Conservation (phyloP, 2,888 invertebrate genomes). For the Camptogramma bilineatum region DNA sequence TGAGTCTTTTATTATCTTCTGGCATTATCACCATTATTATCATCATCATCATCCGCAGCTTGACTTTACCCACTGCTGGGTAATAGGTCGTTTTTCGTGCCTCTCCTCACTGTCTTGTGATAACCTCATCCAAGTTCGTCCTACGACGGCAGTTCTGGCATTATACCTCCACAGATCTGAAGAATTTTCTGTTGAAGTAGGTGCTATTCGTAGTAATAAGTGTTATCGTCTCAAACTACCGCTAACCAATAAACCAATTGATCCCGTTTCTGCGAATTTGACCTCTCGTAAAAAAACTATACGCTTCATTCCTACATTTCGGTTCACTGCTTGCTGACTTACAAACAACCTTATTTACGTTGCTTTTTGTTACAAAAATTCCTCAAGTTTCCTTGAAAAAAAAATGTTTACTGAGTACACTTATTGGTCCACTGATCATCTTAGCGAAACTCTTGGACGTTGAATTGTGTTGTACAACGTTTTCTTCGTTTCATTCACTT, state of each 20-base stretch:
- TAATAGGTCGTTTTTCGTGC: too few relatives aligned
- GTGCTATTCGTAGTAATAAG: constrained; percentile 8
- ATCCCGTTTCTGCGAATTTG: constrained; percentile 66
- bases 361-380: background rate
- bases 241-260: constrained; percentile 65
- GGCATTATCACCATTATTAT: too few relatives aligned
- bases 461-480: constrained; percentile 12
- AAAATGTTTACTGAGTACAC: background rate
- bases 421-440: constrained; percentile 22
- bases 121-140: too few relatives aligned
- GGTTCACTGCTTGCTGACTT: constrained; percentile 38
- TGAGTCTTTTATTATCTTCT: too few relatives aligned
- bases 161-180: too few relatives aligned
- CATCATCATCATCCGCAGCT: too few relatives aligned
- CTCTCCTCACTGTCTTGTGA: too few relatives aligned
- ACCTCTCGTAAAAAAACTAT: constrained; percentile 65
- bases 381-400: background rate
- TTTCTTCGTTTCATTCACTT: constrained; percentile 39
- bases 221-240: constrained; percentile 35
- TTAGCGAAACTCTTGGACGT: constrained; percentile 40
- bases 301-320: constrained; percentile 55
- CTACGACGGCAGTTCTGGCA: too few relatives aligned
- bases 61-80: too few relatives aligned
- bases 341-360: constrained; percentile 45
- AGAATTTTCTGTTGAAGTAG: constrained; percentile 37